A percentile compares a stretch with the other conserved stretches of the same genome.
phyloP scores from a whole-genome alignment of 2,797 vertebrate species.

The Scleropages formosus region DNA sequence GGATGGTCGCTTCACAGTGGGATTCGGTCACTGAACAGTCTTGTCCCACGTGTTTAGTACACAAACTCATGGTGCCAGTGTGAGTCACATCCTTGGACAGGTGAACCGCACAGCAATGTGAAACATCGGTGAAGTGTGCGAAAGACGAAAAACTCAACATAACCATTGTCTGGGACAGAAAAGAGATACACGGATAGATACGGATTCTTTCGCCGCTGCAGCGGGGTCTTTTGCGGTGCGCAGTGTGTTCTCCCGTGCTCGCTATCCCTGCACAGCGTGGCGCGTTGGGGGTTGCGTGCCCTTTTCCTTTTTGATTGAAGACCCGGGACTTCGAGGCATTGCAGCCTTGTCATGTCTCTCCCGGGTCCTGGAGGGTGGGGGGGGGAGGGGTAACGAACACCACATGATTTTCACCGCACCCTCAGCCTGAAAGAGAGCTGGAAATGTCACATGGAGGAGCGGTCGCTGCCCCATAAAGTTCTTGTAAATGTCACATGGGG shows the following conservation, averaged over 20 bases:
- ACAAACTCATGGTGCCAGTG: too few species aligned
- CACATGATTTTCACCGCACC: too few species aligned
- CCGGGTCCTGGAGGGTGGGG: conserved; percentile 44
- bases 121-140: background rate
- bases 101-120: background rate
- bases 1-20: too few species aligned
- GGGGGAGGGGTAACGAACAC: too few species aligned
- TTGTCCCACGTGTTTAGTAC: background rate
- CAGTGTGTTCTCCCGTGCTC: conserved; percentile 34
- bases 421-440: conserved; percentile 59
- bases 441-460: conserved; percentile 63
- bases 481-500: conserved; percentile 65
- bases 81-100: background rate
- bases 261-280: conserved; percentile 41
- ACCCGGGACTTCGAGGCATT: conserved; percentile 50
- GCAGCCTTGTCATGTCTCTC: conserved; percentile 48
- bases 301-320: conserved; percentile 67
- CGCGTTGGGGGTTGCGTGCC: conserved; percentile 59
- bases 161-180: background rate
- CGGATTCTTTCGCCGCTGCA: background rate
- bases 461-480: conserved; percentile 63
- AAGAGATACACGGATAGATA: background rate
- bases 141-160: background rate
- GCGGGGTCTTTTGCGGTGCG: background rate
- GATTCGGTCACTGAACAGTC: background rate